Evolutionary conservation across 2,888 invertebrate species (phyloP).

Genomic region (Cancer borealis): DNA sequence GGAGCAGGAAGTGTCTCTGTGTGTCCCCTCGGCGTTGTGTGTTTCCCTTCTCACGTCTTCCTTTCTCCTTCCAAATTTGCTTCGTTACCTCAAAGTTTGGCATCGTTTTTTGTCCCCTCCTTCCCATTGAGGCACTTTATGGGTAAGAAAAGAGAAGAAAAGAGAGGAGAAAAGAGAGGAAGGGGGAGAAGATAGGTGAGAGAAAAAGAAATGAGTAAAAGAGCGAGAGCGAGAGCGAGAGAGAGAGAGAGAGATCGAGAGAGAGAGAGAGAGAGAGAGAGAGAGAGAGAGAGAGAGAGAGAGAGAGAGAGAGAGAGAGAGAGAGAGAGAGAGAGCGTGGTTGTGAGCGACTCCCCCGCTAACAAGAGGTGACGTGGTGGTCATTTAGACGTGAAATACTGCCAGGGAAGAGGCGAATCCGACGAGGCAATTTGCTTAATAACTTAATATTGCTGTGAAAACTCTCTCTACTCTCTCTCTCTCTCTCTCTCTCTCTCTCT

Average conservation of each 20-base stretch:
- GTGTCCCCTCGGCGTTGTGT: not conserved
- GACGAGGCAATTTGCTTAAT: not conserved
- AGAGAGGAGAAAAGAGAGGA: not conserved
- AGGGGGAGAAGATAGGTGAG: not conserved
- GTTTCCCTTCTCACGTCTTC: not conserved
- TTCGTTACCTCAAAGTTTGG: too few species aligned
- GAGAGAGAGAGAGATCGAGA: too few species aligned
- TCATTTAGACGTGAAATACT: too few species aligned
- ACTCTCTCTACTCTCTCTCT: conserved; percentile 9
- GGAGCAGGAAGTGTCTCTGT: conserved; percentile 1
- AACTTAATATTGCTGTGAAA: conserved; percentile 9
- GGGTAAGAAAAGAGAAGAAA: not conserved
- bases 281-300: conserved; percentile 47
- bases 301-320: conserved; percentile 33
- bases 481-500: not conserved
- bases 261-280: conserved; percentile 7
- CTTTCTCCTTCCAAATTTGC: too few species aligned
- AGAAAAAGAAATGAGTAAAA: not conserved
- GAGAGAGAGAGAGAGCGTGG: not conserved
- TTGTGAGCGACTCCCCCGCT: not conserved
- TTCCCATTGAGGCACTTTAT: not conserved
- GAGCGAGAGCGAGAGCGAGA: too few species aligned
- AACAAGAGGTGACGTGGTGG: not conserved
- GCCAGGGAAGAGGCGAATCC: not conserved
- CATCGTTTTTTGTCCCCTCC: not conserved